Percentiles rank a stretch among this genome's conserved stretches.
Evolutionary conservation across 2,888 invertebrate genomes (phyloP).

Genomic region (Drosophila paucipuncta): DNA sequence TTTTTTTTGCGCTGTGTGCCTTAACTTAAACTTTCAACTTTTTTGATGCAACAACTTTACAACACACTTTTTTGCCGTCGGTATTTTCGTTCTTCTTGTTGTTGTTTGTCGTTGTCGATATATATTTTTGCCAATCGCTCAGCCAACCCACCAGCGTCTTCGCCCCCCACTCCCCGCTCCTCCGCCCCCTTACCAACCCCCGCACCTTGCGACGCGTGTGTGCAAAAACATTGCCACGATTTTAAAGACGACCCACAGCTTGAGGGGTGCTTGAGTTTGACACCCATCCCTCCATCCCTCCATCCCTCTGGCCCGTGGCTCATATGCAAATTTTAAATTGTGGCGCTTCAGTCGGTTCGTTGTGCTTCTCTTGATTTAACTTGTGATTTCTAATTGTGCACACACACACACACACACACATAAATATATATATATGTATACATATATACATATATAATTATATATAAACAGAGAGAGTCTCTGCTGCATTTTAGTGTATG

Average conservation of each 20-base stretch:
- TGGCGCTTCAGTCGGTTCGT: constrained; percentile 38
- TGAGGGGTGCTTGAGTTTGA: not conserved
- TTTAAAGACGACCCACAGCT: constrained; percentile 41
- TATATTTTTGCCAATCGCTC: constrained; percentile 23
- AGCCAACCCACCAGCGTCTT: not conserved
- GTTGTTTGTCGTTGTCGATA: constrained; percentile 14
- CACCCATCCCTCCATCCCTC: not conserved
- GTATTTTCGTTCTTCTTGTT: constrained; percentile 19
- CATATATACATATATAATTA: not conserved
- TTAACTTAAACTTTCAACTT: constrained; percentile 47
- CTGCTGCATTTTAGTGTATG: constrained; percentile 39
- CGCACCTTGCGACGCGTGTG: constrained; percentile 51
- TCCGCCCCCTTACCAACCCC: not conserved
- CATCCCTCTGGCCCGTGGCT: not conserved
- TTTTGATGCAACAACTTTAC: constrained; percentile 26
- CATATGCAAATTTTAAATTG: constrained; percentile 72
- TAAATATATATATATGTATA: not conserved
- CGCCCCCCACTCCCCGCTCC: not conserved
- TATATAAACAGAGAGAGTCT: not conserved
- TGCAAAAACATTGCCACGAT: constrained; percentile 45
- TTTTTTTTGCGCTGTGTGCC: constrained; percentile 34
- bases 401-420: constrained; percentile 16
- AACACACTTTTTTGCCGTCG: constrained; percentile 51
- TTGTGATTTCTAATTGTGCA: constrained; percentile 72
- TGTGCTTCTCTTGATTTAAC: constrained; percentile 63